Evolutionary conservation across 37 sponge, comb jelly and placozoan species (phyloP).

Genomic region (Spongilla lacustris): DNA sequence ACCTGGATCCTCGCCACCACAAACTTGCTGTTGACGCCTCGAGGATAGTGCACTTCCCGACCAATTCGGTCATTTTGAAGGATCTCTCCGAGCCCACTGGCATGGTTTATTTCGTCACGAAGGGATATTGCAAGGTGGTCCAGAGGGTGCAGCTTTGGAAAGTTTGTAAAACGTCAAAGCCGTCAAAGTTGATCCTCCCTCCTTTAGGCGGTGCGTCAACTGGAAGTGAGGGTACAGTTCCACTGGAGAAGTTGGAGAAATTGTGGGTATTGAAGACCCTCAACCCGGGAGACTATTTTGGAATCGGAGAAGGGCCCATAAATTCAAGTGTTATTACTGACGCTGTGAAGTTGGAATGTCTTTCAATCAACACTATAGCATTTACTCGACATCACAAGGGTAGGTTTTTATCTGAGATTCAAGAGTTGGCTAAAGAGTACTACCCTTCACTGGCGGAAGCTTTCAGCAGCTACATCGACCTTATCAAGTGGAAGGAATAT

Average conservation of each 20-base stretch:
- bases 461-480: conserved; percentile 49
- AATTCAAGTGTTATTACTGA: conserved; percentile 44
- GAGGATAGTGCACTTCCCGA: conserved; percentile 39
- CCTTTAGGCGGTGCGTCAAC: neutral
- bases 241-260: conserved; percentile 9
- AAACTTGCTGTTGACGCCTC: conserved; percentile 52
- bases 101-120: conserved; percentile 48
- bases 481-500: conserved; percentile 70
- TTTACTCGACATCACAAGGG: conserved; percentile 51
- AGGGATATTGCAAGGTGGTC: conserved; percentile 68
- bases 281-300: conserved; percentile 78
- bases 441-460: conserved; percentile 41
- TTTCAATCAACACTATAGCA: conserved; percentile 43
- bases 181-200: neutral
- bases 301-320: conserved; percentile 71
- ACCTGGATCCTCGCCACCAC: conserved; percentile 27
- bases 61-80: conserved; percentile 64
- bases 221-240: neutral
- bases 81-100: conserved; percentile 42
- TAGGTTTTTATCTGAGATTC: conserved; percentile 13
- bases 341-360: conserved; percentile 39
- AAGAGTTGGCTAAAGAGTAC: conserved; percentile 15
- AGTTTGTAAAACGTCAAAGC: neutral
- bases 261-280: conserved; percentile 67
- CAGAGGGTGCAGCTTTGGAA: conserved; percentile 41